A percentile compares a stretch with the other conserved stretches of the same genome.
phyloP scores from a whole-genome alignment of 2,888 invertebrate species.

The Acleris cristana region DNA sequence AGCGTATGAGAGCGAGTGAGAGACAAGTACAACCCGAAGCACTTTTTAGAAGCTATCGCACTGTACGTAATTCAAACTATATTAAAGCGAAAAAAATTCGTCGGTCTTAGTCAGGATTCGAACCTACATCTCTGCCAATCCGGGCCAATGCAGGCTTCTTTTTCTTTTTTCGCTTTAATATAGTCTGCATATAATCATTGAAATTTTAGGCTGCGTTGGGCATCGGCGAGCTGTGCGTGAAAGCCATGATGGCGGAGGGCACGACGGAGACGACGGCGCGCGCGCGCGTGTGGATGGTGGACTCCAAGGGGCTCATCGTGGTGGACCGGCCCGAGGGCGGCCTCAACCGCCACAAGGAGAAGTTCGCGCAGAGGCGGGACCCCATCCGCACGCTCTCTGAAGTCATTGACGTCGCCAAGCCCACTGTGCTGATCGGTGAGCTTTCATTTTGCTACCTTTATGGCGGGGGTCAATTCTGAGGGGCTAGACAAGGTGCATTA shows the following conservation, averaged over 20 bases:
- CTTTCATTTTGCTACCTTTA: slow-evolving; percentile 10
- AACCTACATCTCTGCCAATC: no score
- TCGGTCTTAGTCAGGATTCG: no score
- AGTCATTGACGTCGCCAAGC: slow-evolving; percentile 91
- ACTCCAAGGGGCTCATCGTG: slow-evolving; percentile 97
- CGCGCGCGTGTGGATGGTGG: slow-evolving; percentile 96
- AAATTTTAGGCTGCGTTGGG: slow-evolving; percentile 91
- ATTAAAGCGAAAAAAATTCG: no score
- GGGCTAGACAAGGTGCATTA: no score
- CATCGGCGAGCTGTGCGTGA: slow-evolving; percentile 95
- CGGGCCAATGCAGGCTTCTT: no score
- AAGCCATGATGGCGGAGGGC: slow-evolving; percentile 96
- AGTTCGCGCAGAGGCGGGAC: slow-evolving; percentile 90
- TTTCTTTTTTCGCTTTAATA: no score
- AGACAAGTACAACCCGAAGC: no score
- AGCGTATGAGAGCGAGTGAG: no score
- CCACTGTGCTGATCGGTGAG: slow-evolving; percentile 94
- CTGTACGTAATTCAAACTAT: no score
- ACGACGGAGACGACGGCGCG: slow-evolving; percentile 89
- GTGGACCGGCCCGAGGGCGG: slow-evolving; percentile 93
- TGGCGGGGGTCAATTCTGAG: no score
- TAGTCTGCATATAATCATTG: no score
- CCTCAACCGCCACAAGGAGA: slow-evolving; percentile 90
- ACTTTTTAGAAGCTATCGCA: no score
- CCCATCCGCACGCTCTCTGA: slow-evolving; percentile 91